Evolutionary conservation across 2,113 vertebrate species (phyloP), one percentile per base, ranked within the genome.

Genomic region (Spea multiplicata): DNA sequence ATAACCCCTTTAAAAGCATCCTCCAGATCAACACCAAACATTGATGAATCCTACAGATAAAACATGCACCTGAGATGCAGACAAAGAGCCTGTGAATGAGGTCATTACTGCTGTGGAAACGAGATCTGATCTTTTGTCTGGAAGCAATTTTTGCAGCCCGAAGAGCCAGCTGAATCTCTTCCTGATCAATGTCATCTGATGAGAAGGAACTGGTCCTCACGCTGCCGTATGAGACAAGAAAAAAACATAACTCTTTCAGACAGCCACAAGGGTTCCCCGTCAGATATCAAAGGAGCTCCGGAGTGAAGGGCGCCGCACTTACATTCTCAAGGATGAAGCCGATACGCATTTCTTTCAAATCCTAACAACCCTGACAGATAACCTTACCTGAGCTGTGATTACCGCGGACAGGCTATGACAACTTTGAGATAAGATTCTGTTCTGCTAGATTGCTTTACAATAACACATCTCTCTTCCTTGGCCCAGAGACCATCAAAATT

Each of bases 11-110:
- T 30, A 30, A 2, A 30, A 30, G 30, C 30, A 30, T 30, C 30
- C 30, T 30, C 30, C 1, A 30, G 30, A 30, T 30, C 30, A 30
- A 30, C 30, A 30, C 30, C 30, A 30, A 30, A 30, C 30, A 30
- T 30, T 66, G 73, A 66, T 66, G 73, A 53, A 45, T 8, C 30
- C 30, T 30, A 30, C 30, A 0, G 59, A 59, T 47, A 50, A 4
- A 9, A 4, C 0, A 5, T 78, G 6, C 88, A 99, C 97, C 97
- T 93, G 97, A 98, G 89, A 99, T 98, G 86, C 97, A 99, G 88
- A 99, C 97, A 84, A 99, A 99, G 59, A 99, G 95, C 52, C 97
- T 95, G 82, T 98, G 97, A 87, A 98, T 97, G 69, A 99, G 95
- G 89, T 99, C 97, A 6, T 93, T 96, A 84, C 96, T 98, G 91